Conservation (phyloP, 1,140 invertebrate species). For the Drosophila pandora region DNA sequence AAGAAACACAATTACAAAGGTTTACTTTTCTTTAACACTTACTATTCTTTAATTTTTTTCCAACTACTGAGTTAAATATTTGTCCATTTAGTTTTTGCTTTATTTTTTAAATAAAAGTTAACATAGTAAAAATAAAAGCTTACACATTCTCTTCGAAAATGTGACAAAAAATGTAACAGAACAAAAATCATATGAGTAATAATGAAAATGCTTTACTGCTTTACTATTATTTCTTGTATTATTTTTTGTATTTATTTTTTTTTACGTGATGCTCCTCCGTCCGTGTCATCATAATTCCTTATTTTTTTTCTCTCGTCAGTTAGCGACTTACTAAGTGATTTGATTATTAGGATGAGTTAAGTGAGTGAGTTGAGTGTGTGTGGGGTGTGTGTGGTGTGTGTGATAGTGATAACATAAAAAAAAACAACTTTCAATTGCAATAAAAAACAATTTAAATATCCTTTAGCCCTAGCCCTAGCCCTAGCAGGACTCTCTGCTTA, state of each 20-base stretch:
- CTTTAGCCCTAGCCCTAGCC: slow-evolving; percentile 2
- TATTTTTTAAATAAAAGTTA: slow-evolving; percentile 69
- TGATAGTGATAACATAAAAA: slow-evolving; percentile 37
- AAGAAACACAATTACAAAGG: slow-evolving; percentile 58
- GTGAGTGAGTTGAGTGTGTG: slow-evolving; percentile 1
- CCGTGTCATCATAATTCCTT: slow-evolving; percentile 5
- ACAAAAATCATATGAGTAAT: slow-evolving; percentile 52
- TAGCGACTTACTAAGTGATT: slow-evolving; percentile 19
- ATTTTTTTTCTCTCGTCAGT: slow-evolving; percentile 24
- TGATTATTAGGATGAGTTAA: slow-evolving; percentile 39
- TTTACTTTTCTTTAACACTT: slow-evolving; percentile 42
- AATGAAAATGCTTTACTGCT: slow-evolving; percentile 52
- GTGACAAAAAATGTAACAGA: slow-evolving; percentile 19
- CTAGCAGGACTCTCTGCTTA: background rate
- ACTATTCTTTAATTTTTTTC: slow-evolving; percentile 29
- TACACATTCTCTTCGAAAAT: slow-evolving; percentile 34
- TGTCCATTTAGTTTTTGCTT: slow-evolving; percentile 35
- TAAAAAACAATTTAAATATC: slow-evolving; percentile 21
- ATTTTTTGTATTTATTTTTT: too few relatives aligned
- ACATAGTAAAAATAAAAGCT: slow-evolving; percentile 73
- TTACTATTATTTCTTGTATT: too few relatives aligned
- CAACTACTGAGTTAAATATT: slow-evolving; percentile 55
- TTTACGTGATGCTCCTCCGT: slow-evolving; percentile 32
- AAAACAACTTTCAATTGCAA: slow-evolving; percentile 35
- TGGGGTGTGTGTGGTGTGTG: too few relatives aligned